Base-by-base conservation (phyloP, 1,140 invertebrate genomes). In the Mactra quadrangularis region DNA sequence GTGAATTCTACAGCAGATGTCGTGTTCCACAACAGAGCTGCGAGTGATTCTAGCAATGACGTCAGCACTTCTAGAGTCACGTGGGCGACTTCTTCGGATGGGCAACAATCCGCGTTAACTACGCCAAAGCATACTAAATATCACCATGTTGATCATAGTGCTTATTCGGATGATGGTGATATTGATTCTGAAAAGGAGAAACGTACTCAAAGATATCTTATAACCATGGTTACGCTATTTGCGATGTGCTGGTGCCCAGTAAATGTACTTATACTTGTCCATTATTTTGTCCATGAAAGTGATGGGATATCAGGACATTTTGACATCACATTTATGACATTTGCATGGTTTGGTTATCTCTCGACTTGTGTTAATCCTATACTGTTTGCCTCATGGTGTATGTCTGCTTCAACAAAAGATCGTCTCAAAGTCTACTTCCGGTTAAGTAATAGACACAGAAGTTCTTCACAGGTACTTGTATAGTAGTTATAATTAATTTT, bases 301-400 rank as follows among this genome's bases (percentile, higher is more conserved):
- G 95, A 96, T 81, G 95, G 95, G 50, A 96, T 96, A 87, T 94
- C 93, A 25, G 94, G 94, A 25, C 94, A 95, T 87, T 95, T 96
- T 72, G 96, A 96, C 87, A 94, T 96, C 25, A 95, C 94, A 1
- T 96, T 95, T 88, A 94, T 95, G 35, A 94, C 95, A 82, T 95
- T 96, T 82, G 95, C 96, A 9, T 96, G 95, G 95, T 91, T 96
- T 38, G 95, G 95, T 1, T 96, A 96, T 82, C 88, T 96, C 41
- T 95, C 95, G 41, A 95, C 95, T 0, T 94, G 95, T 64, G 94
- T 94, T 11, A 96, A 95, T 25, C 96, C 96, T 0, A 90, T 94
- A 50, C 90, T 96, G 31, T 96, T 95, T 88, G 94, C 94, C 19
- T 94, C 94, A 0, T 96, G 95, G 94, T 94, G 95, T 64, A 94